Conservation (phyloP, 23 tunicate genomes). For the Clavelina lepadiformis region DNA sequence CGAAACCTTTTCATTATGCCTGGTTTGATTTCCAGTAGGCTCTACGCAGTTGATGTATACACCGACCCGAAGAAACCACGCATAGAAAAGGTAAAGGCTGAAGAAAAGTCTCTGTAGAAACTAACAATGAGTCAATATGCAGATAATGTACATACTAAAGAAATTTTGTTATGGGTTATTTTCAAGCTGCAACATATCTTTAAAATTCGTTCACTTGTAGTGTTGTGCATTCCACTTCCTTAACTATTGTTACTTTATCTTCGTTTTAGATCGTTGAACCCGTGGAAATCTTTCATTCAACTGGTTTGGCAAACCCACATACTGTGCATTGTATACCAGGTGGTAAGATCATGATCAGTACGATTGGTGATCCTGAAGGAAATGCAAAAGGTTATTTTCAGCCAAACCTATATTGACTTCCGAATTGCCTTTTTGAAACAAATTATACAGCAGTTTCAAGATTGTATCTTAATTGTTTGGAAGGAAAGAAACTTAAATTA, state of each 20-base stretch:
- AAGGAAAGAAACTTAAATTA: too few species aligned
- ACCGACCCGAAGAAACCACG: slow-evolving; percentile 52
- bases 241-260: too few species aligned
- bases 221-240: too few species aligned
- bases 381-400: slow-evolving; percentile 74
- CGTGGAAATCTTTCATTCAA: slow-evolving; percentile 44
- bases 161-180: too few species aligned
- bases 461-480: too few species aligned
- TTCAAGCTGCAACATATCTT: too few species aligned
- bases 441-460: too few species aligned
- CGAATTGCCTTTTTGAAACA: too few species aligned
- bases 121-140: background rate
- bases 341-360: slow-evolving; percentile 84
- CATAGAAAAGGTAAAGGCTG: slow-evolving; percentile 44
- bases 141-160: too few species aligned
- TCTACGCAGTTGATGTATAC: slow-evolving; percentile 78
- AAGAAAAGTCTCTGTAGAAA: background rate
- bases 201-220: too few species aligned
- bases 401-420: too few species aligned
- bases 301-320: slow-evolving; percentile 73
- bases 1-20: slow-evolving; percentile 67
- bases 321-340: slow-evolving; percentile 93
- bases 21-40: slow-evolving; percentile 66
- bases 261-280: slow-evolving; percentile 69
- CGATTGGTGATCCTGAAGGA: slow-evolving; percentile 76